phyloP scores from a whole-genome alignment of 2,113 vertebrate genomes.

The Rhabdornis inornatus region DNA sequence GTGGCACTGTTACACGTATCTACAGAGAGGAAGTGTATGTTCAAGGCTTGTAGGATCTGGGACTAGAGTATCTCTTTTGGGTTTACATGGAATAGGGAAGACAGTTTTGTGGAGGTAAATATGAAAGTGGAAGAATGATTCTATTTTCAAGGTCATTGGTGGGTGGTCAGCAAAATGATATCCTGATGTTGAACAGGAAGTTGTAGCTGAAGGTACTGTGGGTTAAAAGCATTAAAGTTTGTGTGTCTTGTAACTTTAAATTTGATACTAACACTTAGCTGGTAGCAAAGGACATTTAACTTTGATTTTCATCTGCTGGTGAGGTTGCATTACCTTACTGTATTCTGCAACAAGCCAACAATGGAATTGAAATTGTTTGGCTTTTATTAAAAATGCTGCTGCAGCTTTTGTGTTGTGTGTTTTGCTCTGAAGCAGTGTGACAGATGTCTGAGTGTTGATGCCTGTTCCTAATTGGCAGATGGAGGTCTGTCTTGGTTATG shows the following conservation, averaged over 20 bases:
- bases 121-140: accelerated
- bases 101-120: background rate
- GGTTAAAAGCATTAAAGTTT: background rate
- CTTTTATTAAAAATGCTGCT: conserved; percentile 45
- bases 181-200: background rate
- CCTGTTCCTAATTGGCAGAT: conserved; percentile 66
- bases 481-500: conserved; percentile 42
- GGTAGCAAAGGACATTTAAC: background rate
- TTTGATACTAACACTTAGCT: background rate
- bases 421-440: conserved; percentile 45
- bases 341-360: background rate
- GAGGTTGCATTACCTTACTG: background rate
- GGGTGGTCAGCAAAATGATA: background rate
- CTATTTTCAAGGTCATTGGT: background rate
- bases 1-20: accelerated
- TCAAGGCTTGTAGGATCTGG: background rate
- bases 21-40: background rate
- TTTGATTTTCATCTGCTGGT: background rate
- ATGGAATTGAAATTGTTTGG: conserved; percentile 1
- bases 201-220: background rate
- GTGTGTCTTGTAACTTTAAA: background rate
- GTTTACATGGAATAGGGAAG: background rate
- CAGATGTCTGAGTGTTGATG: conserved; percentile 70
- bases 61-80: background rate
- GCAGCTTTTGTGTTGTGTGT: conserved; percentile 41